Percentiles rank a stretch among this genome's conserved stretches.
Evolutionary conservation across 2,113 vertebrate species (phyloP).

Genomic region (Heterocephalus glaber): DNA sequence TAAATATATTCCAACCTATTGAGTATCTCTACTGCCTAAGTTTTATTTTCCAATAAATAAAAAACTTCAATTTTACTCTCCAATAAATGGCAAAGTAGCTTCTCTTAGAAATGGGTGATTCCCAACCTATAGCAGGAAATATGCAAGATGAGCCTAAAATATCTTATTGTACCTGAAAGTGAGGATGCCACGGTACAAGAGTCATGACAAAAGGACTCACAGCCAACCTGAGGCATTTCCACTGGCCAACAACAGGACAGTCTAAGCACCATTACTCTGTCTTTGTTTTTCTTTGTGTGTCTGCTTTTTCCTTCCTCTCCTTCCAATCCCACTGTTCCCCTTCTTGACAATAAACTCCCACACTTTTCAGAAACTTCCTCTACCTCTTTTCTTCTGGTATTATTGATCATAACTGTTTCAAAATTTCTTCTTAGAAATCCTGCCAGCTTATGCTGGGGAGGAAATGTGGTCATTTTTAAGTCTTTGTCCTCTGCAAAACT

Average conservation of each 20-base stretch:
- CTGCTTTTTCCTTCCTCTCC: background rate
- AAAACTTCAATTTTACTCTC: background rate
- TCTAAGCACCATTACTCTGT: background rate
- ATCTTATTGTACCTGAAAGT: background rate
- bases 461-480: background rate
- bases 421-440: background rate
- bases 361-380: background rate
- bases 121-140: background rate
- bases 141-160: background rate
- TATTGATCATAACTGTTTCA: background rate
- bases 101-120: background rate
- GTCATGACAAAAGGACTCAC: background rate
- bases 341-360: background rate
- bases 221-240: background rate
- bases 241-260: background rate
- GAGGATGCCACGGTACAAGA: background rate
- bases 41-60: slow-evolving; percentile 1
- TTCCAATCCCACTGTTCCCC: background rate
- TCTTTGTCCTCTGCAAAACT: background rate
- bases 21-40: background rate
- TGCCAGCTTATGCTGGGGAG: background rate
- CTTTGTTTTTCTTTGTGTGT: background rate
- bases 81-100: background rate
- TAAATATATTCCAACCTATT: background rate
- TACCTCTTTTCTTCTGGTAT: background rate